Base-by-base conservation (phyloP, 2,797 vertebrate species). In the Pipistrellus pipistrellus region DNA sequence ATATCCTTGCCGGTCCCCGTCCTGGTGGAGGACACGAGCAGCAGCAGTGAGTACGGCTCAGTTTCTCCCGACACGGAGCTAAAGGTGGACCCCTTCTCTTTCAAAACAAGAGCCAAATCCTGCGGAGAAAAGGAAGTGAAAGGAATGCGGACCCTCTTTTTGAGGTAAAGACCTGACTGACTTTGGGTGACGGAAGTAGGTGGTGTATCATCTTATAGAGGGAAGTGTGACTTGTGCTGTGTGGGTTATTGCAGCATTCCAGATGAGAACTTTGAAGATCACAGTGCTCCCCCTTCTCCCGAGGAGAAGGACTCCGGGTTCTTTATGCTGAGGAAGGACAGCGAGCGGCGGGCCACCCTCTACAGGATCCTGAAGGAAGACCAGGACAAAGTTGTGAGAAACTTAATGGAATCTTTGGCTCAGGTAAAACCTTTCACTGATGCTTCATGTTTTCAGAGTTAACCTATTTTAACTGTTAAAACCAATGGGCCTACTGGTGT, bases 181-280 rank as follows among this genome's bases (percentile, higher is more conserved):
- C 2, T 10, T 30, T 38, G 83, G 6, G 27, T 53, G 68, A 32
- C 64, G 57, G 32, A 8, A 8, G 27, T 12, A 2, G 23, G 3
- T 44, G 18, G 38, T 48, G 23, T 44, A 15, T 68, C 10, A 1
- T 59, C 86, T 93, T 44, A 2, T 68, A 14, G 57, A 21, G 78
- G 62, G 27, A 3, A 15, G 25, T 1, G 46, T 90, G 75, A 46
- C 55, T 91, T 93, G 93, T 3, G 46, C 51, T 3, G 12, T 41
- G 0, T 85, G 3, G 68, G n/a, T 96, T 76, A 80, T 82, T 20
- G 57, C 97, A 99, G 99, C 97, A 99, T 99, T 93, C 99, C 99
- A 13, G 99, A 99, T 97, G 99, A 99, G 98, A 99, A 99, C 97
- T 99, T 99, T 88, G 99, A 99, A 97, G 99, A 99, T 97, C 99